A percentile compares a stretch with the other conserved stretches of the same genome.
Conservation (phyloP, 2,888 invertebrate species). For the Drosophila anomalata region DNA sequence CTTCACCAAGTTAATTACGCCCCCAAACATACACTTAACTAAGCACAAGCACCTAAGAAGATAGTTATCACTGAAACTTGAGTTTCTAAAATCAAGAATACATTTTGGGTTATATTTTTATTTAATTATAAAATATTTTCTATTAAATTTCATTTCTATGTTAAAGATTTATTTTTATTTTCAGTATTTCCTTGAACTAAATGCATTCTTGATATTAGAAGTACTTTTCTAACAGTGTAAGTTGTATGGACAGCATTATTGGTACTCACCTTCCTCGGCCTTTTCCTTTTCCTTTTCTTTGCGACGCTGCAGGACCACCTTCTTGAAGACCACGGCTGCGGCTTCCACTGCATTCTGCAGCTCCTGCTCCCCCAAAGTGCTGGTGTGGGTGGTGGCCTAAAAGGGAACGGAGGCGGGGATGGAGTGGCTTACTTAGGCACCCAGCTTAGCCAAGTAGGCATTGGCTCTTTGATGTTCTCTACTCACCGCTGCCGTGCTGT, state of each 20-base stretch:
- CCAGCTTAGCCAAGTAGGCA: constrained; percentile 27
- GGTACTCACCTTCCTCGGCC: constrained; percentile 82
- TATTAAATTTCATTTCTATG: no score
- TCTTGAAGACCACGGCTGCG: constrained; percentile 83
- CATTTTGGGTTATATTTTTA: neutral
- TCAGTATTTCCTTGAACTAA: no score
- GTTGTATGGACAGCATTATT: constrained; percentile 26
- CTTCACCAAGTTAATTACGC: constrained; percentile 61
- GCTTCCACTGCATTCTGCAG: constrained; percentile 84
- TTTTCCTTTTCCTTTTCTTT: constrained; percentile 76
- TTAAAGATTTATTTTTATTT: no score
- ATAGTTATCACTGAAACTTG: constrained; percentile 1
- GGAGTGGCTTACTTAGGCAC: constrained; percentile 3
- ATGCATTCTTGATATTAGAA: neutral
- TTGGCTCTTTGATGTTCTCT: neutral
- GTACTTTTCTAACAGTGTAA: constrained; percentile 4
- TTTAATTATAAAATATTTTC: no score
- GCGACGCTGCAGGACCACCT: constrained; percentile 83
- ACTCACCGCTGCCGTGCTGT: constrained; percentile 55
- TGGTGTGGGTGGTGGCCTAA: constrained; percentile 73
- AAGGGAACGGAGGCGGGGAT: neutral
- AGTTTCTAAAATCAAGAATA: neutral
- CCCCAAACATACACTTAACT: constrained; percentile 32
- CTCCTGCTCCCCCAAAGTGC: constrained; percentile 83
- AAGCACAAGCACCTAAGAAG: constrained; percentile 15